Base-by-base conservation (phyloP, 1,140 invertebrate species). In the Drosophila equinoxialis region DNA sequence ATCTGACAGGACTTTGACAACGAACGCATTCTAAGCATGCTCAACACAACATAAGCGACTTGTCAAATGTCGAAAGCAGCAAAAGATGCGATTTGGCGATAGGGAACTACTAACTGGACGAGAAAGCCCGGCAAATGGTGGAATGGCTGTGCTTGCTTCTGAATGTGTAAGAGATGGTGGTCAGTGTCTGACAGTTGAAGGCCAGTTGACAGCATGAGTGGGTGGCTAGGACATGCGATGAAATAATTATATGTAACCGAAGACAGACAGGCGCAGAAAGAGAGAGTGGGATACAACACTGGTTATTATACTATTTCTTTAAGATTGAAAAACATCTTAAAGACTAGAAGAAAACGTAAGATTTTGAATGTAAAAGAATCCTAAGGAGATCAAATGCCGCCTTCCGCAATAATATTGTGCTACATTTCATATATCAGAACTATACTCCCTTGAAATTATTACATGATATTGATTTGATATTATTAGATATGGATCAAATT, bases 1-100 rank as follows among this genome's bases (percentile, higher is more conserved):
- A 89, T 83, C 84, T 81, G 84, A 89, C 84, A 89, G 81, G 71
- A 66, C 84, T 89, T 89, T 89, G 84, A 89, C 84, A 84, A 68
- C 68, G 71, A 89, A 89, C 84, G 84, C 84, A 89, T 84, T 81
- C 84, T 89, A 76, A 89, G 84, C 84, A 81, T 72, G 67, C 77
- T 75, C 57, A 70, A 67, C 71, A 73, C 84, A 87, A 84, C 82
- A 85, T 87, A 89, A 87, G 83, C 83, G 83, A 87, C 84, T 80
- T 87, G 83, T 89, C 83, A 87, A 87, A 87, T 70, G 83, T 80
- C 83, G 79, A 71, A 65, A 77, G 83, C 85, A 85, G 79, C 72
- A 62, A 45, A 87, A 85, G 82, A 82, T 86, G 81, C 75, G 79
- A 51, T 76, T 81, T 68, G 65, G 79, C 84, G 84, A 74, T 87